Evolutionary conservation across 1,140 invertebrate genomes (phyloP).

Genomic region (Papilio polyxenes): DNA sequence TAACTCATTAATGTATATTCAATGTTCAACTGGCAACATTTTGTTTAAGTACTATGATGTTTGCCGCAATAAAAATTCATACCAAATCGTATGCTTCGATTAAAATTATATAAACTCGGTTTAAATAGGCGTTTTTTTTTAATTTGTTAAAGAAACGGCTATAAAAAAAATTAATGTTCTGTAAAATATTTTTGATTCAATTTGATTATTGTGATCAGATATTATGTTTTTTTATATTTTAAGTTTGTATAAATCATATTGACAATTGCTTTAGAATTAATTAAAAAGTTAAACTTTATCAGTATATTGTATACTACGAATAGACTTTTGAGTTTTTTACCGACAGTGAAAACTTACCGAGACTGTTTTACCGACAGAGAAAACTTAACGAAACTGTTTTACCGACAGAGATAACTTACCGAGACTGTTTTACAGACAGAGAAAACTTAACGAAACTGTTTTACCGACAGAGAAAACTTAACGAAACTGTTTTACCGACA

Average conservation of each 20-base stretch:
- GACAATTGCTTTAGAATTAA: neutral
- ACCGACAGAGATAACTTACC: too few species aligned
- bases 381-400: too few species aligned
- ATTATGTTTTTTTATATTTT: too few species aligned
- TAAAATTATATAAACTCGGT: neutral
- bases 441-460: too few species aligned
- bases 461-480: too few species aligned
- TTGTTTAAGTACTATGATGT: neutral
- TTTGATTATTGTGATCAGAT: too few species aligned
- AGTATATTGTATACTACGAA: neutral
- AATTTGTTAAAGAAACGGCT: neutral
- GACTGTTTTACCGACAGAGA: too few species aligned
- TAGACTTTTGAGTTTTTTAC: too few species aligned
- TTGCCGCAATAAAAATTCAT: neutral
- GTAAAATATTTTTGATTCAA: neutral
- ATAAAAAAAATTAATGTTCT: constrained; percentile 3
- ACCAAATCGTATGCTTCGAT: neutral
- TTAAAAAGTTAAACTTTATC: neutral
- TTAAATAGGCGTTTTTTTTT: neutral
- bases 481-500: too few species aligned
- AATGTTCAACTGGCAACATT: neutral
- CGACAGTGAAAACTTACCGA: too few species aligned
- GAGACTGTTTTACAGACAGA: too few species aligned
- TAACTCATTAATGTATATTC: constrained; percentile 10
- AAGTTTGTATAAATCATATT: neutral